Evolutionary conservation across 1,140 invertebrate species (phyloP).

Genomic region (Antheraea pernyi): DNA sequence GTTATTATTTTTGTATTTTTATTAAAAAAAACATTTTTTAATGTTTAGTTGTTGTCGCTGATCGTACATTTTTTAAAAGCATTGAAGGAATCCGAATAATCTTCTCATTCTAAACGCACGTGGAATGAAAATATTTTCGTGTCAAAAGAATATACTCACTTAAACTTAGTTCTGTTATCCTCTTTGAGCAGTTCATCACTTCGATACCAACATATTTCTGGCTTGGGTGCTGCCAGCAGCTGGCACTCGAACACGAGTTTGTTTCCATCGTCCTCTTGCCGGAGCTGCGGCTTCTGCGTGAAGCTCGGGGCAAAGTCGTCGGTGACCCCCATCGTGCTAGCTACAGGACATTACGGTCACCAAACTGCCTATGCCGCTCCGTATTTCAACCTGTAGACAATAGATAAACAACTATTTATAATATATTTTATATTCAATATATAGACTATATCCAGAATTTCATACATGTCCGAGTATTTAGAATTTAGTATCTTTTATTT

Average conservation of each 20-base stretch:
- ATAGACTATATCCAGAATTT: no score
- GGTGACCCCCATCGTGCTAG: conserved; percentile 86
- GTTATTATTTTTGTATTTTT: no score
- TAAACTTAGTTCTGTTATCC: conserved; percentile 91
- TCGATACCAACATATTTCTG: conserved; percentile 95
- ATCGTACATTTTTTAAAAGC: no score
- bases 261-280: conserved; percentile 97
- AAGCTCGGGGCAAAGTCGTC: conserved; percentile 98
- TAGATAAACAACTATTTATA: background rate
- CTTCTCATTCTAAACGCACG: no score
- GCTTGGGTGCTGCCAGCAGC: conserved; percentile 91
- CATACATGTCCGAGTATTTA: no score
- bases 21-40: no score
- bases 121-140: no score
- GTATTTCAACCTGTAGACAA: conserved; percentile 1
- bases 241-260: conserved; percentile 97
- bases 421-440: no score
- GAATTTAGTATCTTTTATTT: no score
- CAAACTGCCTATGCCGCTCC: conserved; percentile 5
- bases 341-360: conserved; percentile 62
- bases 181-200: conserved; percentile 91
- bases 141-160: conserved; percentile 59
- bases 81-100: no score
- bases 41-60: no score
- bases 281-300: conserved; percentile 96